phyloP scores from a whole-genome alignment of 1,140 invertebrate species.

The Chymomyza costata region DNA sequence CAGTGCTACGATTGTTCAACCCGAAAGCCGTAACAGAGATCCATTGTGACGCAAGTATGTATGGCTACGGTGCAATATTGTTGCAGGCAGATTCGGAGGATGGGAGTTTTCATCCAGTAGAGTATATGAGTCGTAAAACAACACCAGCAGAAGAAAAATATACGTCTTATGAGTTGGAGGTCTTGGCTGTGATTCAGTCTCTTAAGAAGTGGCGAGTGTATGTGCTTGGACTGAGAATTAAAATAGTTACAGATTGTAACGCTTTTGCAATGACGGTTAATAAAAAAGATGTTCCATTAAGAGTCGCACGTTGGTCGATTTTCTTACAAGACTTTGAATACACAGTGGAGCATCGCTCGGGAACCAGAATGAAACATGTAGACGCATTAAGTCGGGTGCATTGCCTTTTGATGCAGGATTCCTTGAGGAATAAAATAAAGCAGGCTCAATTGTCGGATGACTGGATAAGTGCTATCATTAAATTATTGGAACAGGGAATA shows the following conservation, averaged over 20 bases:
- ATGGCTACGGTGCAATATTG: too few species aligned
- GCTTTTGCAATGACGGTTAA: slow-evolving; percentile 16
- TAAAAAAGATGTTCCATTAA: slow-evolving; percentile 15
- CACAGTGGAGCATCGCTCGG: slow-evolving; percentile 10
- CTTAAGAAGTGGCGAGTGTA: slow-evolving; percentile 24
- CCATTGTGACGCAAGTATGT: too few species aligned
- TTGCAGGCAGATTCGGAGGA: too few species aligned
- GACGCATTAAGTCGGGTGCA: slow-evolving; percentile 23
- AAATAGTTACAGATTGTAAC: slow-evolving; percentile 31
- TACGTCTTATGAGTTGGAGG: slow-evolving; percentile 47
- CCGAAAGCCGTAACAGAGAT: too few species aligned
- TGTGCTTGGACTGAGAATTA: slow-evolving; percentile 15
- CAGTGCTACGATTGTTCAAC: too few species aligned
- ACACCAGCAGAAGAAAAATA: too few species aligned
- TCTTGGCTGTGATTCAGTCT: slow-evolving; percentile 26
- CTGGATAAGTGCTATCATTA: background rate
- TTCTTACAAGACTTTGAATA: slow-evolving; percentile 19
- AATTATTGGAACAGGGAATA: slow-evolving; percentile 10
- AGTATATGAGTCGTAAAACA: too few species aligned
- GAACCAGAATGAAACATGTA: slow-evolving; percentile 16
- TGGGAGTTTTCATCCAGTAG: too few species aligned
- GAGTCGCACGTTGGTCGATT: slow-evolving; percentile 16
- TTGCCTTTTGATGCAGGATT: slow-evolving; percentile 4
- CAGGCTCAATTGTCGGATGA: slow-evolving; percentile 15
- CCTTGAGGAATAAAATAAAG: slow-evolving; percentile 3